phyloP scores from a whole-genome alignment of 2,797 vertebrate species.

The Philypnodon macrostomus region DNA sequence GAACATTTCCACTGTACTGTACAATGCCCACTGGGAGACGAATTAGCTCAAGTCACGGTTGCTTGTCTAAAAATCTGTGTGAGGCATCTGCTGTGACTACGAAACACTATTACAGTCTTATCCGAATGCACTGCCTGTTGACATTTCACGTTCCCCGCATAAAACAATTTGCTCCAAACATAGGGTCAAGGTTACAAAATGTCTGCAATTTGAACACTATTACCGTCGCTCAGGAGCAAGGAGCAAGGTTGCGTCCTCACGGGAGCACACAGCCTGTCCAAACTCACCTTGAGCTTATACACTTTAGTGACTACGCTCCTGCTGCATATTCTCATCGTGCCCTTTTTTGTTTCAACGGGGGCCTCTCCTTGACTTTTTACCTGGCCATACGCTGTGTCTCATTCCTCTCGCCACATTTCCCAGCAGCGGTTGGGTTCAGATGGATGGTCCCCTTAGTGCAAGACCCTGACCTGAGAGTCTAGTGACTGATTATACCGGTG shows the following conservation, averaged over 20 bases:
- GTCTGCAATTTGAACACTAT: constrained; percentile 27
- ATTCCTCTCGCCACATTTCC: constrained; percentile 43
- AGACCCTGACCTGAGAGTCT: constrained; percentile 69
- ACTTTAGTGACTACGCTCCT: constrained; percentile 23
- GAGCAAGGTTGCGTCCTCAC: constrained; percentile 38
- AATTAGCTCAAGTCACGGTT: constrained; percentile 67
- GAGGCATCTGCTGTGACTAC: constrained; percentile 61
- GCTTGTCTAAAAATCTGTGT: constrained; percentile 63
- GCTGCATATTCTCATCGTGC: constrained; percentile 17
- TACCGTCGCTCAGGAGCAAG: constrained; percentile 32
- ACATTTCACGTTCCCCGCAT: not conserved
- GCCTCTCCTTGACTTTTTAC: constrained; percentile 60
- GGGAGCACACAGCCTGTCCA: constrained; percentile 38
- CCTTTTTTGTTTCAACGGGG: constrained; percentile 32
- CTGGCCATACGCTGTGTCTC: constrained; percentile 29
- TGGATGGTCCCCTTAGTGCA: constrained; percentile 65
- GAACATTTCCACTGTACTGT: no score
- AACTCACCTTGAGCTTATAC: constrained; percentile 35
- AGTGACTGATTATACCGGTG: constrained; percentile 73
- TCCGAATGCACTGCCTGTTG: constrained; percentile 25
- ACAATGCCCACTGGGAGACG: constrained; percentile 58
- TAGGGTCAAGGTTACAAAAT: constrained; percentile 32
- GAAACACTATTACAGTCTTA: constrained; percentile 35
- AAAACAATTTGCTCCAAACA: not conserved
- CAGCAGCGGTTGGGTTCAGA: constrained; percentile 72